phyloP scores from a whole-genome alignment of 1,140 invertebrate species.

The Brachionus sp. region DNA sequence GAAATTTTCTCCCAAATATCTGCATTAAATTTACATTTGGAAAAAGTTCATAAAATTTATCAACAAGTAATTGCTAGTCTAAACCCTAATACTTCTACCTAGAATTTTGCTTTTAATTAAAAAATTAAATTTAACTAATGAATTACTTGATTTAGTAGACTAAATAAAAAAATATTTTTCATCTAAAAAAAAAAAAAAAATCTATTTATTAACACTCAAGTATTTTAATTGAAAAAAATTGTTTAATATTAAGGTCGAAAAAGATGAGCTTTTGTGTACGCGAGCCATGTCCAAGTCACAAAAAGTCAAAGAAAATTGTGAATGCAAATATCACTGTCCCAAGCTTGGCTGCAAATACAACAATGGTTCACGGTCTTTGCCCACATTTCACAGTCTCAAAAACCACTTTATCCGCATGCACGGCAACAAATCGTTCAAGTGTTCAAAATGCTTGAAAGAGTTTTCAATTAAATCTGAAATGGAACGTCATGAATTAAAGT shows the following conservation, averaged over 20 bases:
- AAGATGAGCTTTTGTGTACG: not conserved
- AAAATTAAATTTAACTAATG: too few relatives aligned
- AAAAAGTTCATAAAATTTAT: slow-evolving; percentile 37
- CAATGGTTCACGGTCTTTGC: not conserved
- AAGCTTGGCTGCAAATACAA: slow-evolving; percentile 22
- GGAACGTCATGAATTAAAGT: slow-evolving; percentile 21
- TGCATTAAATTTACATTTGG: slow-evolving; percentile 40
- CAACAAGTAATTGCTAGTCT: not conserved
- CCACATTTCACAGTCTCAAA: slow-evolving; percentile 40
- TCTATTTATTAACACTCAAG: not conserved
- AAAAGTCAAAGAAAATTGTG: slow-evolving; percentile 34
- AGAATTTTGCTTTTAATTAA: not conserved
- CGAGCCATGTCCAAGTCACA: slow-evolving; percentile 19
- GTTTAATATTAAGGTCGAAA: not conserved
- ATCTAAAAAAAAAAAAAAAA: too few relatives aligned
- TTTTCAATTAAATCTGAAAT: slow-evolving; percentile 41
- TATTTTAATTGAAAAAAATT: too few relatives aligned
- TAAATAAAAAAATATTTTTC: too few relatives aligned
- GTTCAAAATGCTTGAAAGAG: slow-evolving; percentile 3
- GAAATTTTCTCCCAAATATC: slow-evolving; percentile 17
- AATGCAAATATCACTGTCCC: slow-evolving; percentile 24
- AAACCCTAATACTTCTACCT: not conserved
- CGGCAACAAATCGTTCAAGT: slow-evolving; percentile 19
- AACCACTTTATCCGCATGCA: slow-evolving; percentile 43
- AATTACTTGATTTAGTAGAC: too few relatives aligned